These are phyloP conservation scores for Monodelphis domestica DNA, from an alignment of 2,797 vertebrate species.

Conservation along the genomic window DNA sequence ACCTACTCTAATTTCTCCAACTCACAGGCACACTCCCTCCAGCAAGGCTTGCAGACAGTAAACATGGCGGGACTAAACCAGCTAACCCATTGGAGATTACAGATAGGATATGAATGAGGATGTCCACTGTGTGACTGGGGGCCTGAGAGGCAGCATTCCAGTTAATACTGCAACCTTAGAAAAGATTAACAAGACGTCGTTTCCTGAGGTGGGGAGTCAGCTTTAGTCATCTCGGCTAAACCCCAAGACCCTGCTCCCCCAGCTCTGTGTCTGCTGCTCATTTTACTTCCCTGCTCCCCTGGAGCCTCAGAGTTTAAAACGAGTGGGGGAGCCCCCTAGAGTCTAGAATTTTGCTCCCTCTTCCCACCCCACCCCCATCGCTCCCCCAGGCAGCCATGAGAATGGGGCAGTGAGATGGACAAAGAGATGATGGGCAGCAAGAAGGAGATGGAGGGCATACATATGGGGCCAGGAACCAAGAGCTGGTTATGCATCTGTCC, in stretches of 20 bases:
- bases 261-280: not conserved
- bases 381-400: not conserved
- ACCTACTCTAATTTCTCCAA: slow-evolving; percentile 69
- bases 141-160: slow-evolving; percentile 57
- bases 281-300: not conserved
- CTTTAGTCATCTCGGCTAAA: not conserved
- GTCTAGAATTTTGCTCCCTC: not conserved
- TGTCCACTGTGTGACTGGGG: slow-evolving; percentile 11
- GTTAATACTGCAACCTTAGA: slow-evolving; percentile 50
- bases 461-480: not conserved
- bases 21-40: slow-evolving; percentile 63
- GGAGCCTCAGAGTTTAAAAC: not conserved
- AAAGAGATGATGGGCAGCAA: not conserved
- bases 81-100: slow-evolving; percentile 34
- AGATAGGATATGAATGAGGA: not conserved
- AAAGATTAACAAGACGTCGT: not conserved
- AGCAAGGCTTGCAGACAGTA: slow-evolving; percentile 63
- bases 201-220: not conserved
- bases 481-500: slow-evolving; percentile 1
- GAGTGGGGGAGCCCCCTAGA: not conserved
- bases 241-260: not conserved
- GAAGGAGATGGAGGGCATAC: not conserved
- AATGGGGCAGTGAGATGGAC: not conserved
- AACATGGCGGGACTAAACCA: slow-evolving; percentile 47
- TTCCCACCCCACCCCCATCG: not conserved